Evolutionary conservation across 2,797 vertebrate species (phyloP).

Genomic region (Salarias fasciatus): DNA sequence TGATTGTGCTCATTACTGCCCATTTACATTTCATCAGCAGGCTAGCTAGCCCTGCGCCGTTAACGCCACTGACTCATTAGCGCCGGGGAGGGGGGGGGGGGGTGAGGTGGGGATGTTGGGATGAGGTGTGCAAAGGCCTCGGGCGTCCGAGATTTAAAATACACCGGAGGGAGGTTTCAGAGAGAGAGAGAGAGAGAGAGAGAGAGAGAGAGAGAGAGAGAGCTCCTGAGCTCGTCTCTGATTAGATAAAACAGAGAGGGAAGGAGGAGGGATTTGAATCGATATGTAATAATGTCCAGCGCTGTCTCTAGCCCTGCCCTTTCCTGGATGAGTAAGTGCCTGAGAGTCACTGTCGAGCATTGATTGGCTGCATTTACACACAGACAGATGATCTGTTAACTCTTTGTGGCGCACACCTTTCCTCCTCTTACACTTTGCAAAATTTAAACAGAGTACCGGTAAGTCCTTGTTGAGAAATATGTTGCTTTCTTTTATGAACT

Average conservation of each 20-base stretch:
- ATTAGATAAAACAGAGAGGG: conserved; percentile 71
- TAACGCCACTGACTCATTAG: conserved; percentile 86
- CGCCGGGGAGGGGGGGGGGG: conserved; percentile 77
- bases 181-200: conserved; percentile 70
- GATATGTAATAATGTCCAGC: conserved; percentile 93
- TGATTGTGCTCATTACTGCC: conserved; percentile 92
- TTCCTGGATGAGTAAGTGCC: conserved; percentile 83
- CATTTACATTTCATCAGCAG: conserved; percentile 96
- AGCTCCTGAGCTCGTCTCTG: conserved; percentile 52
- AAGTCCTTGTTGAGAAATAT: background rate
- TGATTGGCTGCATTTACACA: conserved; percentile 40
- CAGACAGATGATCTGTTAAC: conserved; percentile 44
- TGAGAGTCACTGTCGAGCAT: conserved; percentile 24
- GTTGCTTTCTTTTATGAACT: conserved; percentile 2
- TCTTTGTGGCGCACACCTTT: conserved; percentile 10
- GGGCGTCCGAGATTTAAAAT: conserved; percentile 67
- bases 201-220: conserved; percentile 29
- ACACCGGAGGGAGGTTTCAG: conserved; percentile 66
- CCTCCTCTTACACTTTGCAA: background rate
- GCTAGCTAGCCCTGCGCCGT: conserved; percentile 81
- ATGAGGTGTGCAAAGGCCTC: conserved; percentile 62
- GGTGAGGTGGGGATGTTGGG: conserved; percentile 45
- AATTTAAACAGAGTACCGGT: too few species aligned
- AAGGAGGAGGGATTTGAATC: conserved; percentile 88
- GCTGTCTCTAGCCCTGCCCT: conserved; percentile 84